phyloP scores from a whole-genome alignment of 1,140 invertebrate species.

The Anoplophora glabripennis region DNA sequence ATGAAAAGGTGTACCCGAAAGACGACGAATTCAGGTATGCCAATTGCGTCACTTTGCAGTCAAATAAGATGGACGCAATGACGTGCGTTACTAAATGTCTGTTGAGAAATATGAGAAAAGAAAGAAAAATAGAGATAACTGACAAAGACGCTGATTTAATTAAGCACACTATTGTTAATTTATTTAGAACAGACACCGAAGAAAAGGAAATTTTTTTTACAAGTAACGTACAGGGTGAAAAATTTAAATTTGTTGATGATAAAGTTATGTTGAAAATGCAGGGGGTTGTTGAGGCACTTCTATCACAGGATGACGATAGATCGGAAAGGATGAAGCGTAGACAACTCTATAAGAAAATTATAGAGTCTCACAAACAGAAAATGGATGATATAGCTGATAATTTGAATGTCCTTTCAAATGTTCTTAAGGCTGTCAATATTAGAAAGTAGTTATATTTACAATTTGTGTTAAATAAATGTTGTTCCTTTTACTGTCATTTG shows the following conservation, averaged over 20 bases:
- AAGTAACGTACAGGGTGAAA: not conserved
- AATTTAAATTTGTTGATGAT: constrained; percentile 5
- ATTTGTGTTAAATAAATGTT: no score
- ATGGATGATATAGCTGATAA: constrained; percentile 1
- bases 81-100: not conserved
- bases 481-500: no score
- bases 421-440: not conserved
- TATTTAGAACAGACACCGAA: not conserved
- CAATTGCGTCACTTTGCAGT: constrained; percentile 18
- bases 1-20: constrained; percentile 20
- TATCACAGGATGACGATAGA: not conserved
- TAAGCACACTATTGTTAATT: not conserved
- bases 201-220: constrained; percentile 4
- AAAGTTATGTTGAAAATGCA: constrained; percentile 1
- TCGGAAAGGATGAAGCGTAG: not conserved
- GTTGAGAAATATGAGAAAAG: not conserved
- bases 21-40: constrained; percentile 21
- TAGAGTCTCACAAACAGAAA: not conserved
- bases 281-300: not conserved
- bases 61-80: constrained; percentile 13
- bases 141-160: not conserved
- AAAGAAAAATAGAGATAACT: not conserved
- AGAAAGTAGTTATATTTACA: no score
- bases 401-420: constrained; percentile 2
- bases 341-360: not conserved